Base-by-base conservation (phyloP, 2,797 vertebrate genomes). In the Pangasius macronema region DNA sequence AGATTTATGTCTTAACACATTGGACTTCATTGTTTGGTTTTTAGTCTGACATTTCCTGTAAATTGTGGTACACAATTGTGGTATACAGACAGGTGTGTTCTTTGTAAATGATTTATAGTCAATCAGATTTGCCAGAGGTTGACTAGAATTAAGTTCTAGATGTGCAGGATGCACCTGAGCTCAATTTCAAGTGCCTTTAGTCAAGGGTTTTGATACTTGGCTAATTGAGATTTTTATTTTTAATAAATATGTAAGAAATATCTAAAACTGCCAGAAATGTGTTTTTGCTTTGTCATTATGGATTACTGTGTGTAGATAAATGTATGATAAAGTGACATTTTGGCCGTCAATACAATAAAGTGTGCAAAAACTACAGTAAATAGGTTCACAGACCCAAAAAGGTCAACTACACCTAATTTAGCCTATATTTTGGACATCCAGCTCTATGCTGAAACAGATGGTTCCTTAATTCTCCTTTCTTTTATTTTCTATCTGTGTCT, bases 401-500 rank as follows among this genome's bases (percentile, higher is more conserved):
- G 36, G 67, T 22, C 18, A 2, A 11, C 39, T 46, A 13, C 49
- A 7, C 68, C 10, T 5, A 11, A 24, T 27, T 46, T 27, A 18
- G 5, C 13, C 22, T 49, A 24, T n/a, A 49, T 11, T 27, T 75
- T 14, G 14, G 14, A 51, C 27, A 16, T 77, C 30, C 51, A 55
- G 3, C 27, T 1, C 16, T 55, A 33, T 55, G 14, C 30, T 53
- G n/a, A 53, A 77, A 30, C 49, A 27, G 22, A 73, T 5, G 22
- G 39, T 73, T 76, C 51, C 55, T 79, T 33, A 33, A 57, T 59
- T 36, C 53, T 22, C 30, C 2, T 53, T 36, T 57, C 6, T 51
- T 30, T 76, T 77, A 9, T 42, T 39, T 27, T 81, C 18, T 27
- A 20, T 57, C 24, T 81, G 1, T 79, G 33, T 89, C 7, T 88